These are phyloP conservation scores for Drosophila macrothrix DNA, from an alignment of 2,888 invertebrate genomes.

Conservation along the genomic window DNA sequence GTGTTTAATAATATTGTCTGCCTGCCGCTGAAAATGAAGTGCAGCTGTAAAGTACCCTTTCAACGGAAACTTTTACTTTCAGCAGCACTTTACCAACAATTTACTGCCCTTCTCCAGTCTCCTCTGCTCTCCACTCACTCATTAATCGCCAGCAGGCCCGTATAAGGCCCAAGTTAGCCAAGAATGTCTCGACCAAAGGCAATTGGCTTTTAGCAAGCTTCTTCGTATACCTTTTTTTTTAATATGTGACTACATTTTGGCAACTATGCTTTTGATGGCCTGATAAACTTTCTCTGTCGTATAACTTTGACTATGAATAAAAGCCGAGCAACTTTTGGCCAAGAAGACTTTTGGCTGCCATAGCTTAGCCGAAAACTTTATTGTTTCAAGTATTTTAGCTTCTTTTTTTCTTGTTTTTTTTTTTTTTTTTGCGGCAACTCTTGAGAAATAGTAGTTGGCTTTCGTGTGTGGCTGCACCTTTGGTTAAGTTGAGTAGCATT, in stretches of 20 bases:
- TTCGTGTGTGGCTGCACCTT: constrained; percentile 49
- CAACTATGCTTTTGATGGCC: constrained; percentile 65
- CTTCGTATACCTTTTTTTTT: constrained; percentile 18
- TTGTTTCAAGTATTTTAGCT: constrained; percentile 58
- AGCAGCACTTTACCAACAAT: constrained; percentile 11
- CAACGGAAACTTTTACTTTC: constrained; percentile 49
- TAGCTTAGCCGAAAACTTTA: constrained; percentile 61
- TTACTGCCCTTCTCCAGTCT: background rate
- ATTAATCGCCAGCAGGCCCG: constrained; percentile 32
- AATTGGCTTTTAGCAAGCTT: constrained; percentile 29
- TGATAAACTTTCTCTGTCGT: constrained; percentile 65
- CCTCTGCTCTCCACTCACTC: constrained; percentile 11
- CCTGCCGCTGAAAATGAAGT: constrained; percentile 56
- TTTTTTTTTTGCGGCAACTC: constrained; percentile 25
- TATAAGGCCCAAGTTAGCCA: constrained; percentile 18
- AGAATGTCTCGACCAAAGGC: constrained; percentile 36
- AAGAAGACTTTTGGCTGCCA: constrained; percentile 37
- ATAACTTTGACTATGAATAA: constrained; percentile 63
- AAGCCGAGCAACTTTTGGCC: constrained; percentile 48
- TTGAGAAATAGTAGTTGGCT: constrained; percentile 39
- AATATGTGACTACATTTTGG: constrained; percentile 42
- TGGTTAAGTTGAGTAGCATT: constrained; percentile 38
- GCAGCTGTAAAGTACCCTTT: constrained; percentile 42
- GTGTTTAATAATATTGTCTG: constrained; percentile 63
- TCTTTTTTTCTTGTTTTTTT: constrained; percentile 34